Evolutionary conservation across 2,888 invertebrate genomes (phyloP).

Genomic region (Macropis europaea): DNA sequence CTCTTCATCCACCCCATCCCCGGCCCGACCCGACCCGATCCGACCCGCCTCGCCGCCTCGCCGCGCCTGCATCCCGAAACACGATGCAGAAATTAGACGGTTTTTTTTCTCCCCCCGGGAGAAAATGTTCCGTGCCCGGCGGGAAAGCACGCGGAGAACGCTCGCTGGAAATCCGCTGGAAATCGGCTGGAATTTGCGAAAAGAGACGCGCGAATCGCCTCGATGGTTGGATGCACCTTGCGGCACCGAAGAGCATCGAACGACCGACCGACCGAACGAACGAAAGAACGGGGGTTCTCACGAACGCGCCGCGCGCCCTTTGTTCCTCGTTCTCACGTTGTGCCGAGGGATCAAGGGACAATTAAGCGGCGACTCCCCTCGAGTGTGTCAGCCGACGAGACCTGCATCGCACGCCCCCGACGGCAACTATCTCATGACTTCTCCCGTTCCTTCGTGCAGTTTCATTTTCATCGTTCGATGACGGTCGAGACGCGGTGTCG

Average conservation of each 20-base stretch:
- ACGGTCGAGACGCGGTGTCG: not conserved
- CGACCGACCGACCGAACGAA: not conserved
- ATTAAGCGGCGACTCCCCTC: constrained; percentile 40
- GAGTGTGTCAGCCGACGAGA: not conserved
- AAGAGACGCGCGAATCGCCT: not conserved
- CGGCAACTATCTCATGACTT: not conserved
- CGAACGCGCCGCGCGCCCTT: constrained; percentile 47
- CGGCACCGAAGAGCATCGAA: constrained; percentile 8
- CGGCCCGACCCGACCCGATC: not conserved
- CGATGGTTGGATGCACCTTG: constrained; percentile 9
- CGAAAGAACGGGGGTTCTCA: constrained; percentile 51
- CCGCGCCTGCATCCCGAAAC: not conserved
- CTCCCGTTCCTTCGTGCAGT: not conserved
- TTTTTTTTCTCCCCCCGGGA: too few species aligned
- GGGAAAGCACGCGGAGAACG: too few species aligned
- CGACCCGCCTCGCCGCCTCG: too few species aligned
- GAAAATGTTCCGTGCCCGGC: too few species aligned
- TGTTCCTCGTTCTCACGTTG: constrained; percentile 50
- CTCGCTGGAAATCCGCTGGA: too few species aligned
- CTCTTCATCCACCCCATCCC: not conserved
- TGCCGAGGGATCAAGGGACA: constrained; percentile 40
- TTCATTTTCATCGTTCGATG: not conserved
- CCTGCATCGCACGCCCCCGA: not conserved
- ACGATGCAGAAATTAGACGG: not conserved
- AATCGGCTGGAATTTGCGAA: too few species aligned